Base-by-base conservation (phyloP, 2,888 invertebrate genomes). In the Micropterix aruncella region DNA sequence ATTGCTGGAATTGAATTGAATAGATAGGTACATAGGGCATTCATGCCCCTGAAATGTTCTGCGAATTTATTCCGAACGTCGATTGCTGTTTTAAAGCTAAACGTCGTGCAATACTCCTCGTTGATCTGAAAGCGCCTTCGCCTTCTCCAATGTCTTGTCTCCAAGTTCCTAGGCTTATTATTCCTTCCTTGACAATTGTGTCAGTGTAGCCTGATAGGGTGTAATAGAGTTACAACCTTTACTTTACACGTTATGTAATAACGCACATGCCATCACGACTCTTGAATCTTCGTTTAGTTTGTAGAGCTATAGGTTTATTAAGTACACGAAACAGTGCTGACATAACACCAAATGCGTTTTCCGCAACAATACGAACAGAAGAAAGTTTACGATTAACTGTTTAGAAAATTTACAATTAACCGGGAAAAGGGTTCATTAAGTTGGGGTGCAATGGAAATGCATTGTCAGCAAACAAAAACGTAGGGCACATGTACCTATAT, bases 151-250 rank as follows among this genome's bases (percentile, higher is more conserved):
- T 38, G 18, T 27, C 44, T 19, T 39, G 3, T 44, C 39, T 44
- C 44, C 44, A 44, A n/a, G 44, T 44, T 19, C 44, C 44, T 16
- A 27, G 39, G 17, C 19, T 38, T 44, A 27, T 43, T 40, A 44
- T 41, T 44, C 15, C 41, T 44, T 38, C 37, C 12, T 44, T 44
- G 40, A 18, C 41, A 41, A 44, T 37, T 44, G 40, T 44, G 40
- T 44, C 40, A 44, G 40, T 17, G 18, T 43, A 43, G 38, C 43
- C 43, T 38, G 38, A 15, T 38, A 38, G 43, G 36, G 38, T 43
- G 43, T n/a, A n/a, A n/a, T n/a, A n/a, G 36, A 27, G 36, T 7
- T 27, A 9, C 7, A 7, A 27, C 36, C 12, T 27, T 27, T 27
- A 7, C 36, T 27, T 27, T 9, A 27, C 36, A 27, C 7, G 36